Conservation (phyloP, 2,113 vertebrate species). For the Crocuta crocuta region DNA sequence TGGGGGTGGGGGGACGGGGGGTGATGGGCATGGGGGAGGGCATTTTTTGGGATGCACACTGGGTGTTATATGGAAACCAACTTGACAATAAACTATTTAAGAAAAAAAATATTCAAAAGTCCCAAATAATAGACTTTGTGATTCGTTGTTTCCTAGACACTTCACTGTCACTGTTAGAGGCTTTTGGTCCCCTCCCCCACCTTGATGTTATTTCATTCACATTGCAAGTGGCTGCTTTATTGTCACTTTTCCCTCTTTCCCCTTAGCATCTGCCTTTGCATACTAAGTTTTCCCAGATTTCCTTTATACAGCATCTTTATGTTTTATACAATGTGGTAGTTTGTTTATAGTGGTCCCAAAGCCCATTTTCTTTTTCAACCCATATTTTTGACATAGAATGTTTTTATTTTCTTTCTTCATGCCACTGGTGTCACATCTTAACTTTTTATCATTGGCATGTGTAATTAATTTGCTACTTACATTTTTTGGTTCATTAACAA, state of each 20-base stretch:
- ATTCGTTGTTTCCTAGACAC: background rate
- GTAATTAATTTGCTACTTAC: slow-evolving; percentile 45
- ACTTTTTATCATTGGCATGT: background rate
- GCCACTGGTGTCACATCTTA: background rate
- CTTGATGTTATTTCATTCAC: background rate
- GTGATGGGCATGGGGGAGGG: no score
- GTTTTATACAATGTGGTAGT: background rate
- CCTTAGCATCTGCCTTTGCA: background rate
- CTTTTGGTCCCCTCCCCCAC: background rate
- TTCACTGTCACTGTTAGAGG: background rate
- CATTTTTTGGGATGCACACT: no score
- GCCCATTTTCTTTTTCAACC: background rate
- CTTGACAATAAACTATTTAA: no score
- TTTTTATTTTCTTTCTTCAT: background rate
- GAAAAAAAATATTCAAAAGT: background rate
- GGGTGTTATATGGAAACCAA: no score
- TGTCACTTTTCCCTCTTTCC: background rate
- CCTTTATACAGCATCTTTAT: background rate
- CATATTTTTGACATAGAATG: background rate
- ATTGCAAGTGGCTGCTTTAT: background rate
- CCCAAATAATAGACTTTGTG: background rate
- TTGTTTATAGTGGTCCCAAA: background rate
- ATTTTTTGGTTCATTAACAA: slow-evolving; percentile 54
- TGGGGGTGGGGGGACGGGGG: no score
- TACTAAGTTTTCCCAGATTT: background rate